Conservation (phyloP, 2,888 invertebrate genomes). For the Xestia sexstrigata region DNA sequence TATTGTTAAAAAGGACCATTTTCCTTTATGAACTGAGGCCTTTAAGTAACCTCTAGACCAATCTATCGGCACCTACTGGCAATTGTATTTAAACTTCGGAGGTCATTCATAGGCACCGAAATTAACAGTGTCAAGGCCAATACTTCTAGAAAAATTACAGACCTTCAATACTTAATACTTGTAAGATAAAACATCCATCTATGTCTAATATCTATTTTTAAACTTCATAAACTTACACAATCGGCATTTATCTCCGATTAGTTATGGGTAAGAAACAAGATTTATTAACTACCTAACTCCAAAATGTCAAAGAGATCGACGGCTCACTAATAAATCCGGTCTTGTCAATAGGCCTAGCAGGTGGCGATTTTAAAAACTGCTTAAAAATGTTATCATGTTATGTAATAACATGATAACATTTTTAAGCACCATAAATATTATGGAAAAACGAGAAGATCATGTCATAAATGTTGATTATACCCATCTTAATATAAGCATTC, state of each 20-base stretch:
- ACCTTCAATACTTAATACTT: slow-evolving; percentile 33
- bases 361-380: slow-evolving; percentile 31
- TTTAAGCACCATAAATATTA: not conserved
- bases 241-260: slow-evolving; percentile 25
- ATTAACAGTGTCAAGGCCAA: slow-evolving; percentile 26
- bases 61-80: not conserved
- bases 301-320: slow-evolving; percentile 47
- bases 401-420: too few relatives aligned
- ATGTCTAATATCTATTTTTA: slow-evolving; percentile 29
- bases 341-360: slow-evolving; percentile 22
- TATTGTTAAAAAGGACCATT: not conserved
- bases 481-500: not conserved
- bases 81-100: slow-evolving; percentile 18
- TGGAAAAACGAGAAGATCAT: not conserved
- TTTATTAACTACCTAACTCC: slow-evolving; percentile 31
- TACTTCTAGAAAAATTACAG: slow-evolving; percentile 24
- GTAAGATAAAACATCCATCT: slow-evolving; percentile 7
- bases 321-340: slow-evolving; percentile 30
- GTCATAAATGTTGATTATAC: slow-evolving; percentile 7
- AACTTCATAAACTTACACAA: slow-evolving; percentile 43
- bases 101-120: slow-evolving; percentile 35
- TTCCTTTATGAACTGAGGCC: slow-evolving; percentile 10
- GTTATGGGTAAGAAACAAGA: slow-evolving; percentile 44
- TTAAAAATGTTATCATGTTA: slow-evolving; percentile 19
- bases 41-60: slow-evolving; percentile 12